Evolutionary conservation across 2,113 vertebrate genomes (phyloP).

Genomic region (Ammodytes marinus): DNA sequence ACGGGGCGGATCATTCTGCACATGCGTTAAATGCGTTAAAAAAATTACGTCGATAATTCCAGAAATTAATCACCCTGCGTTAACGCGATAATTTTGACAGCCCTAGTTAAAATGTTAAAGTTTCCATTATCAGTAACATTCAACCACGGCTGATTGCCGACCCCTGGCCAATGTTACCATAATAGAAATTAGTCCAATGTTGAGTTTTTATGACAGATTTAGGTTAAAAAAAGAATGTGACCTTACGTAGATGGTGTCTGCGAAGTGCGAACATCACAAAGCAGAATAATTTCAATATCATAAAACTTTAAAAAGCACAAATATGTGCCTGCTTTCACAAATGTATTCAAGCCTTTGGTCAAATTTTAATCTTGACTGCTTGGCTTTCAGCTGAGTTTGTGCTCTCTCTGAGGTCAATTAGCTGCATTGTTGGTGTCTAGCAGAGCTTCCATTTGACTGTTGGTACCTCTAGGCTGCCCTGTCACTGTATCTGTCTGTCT

Average conservation of each 20-base stretch:
- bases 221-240: too few species aligned
- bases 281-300: background rate
- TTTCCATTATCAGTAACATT: background rate
- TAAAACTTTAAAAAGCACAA: background rate
- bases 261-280: background rate
- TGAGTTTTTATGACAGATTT: too few species aligned
- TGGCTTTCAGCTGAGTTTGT: slow-evolving; percentile 6
- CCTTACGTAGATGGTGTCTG: background rate
- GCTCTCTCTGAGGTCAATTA: slow-evolving; percentile 1
- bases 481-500: slow-evolving; percentile 26
- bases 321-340: background rate
- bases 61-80: too few species aligned
- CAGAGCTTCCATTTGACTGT: slow-evolving; percentile 20
- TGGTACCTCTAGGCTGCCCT: slow-evolving; percentile 40
- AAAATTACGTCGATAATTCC: too few species aligned
- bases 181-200: background rate
- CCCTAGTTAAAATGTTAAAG: too few species aligned
- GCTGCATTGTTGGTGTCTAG: slow-evolving; percentile 17
- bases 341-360: background rate
- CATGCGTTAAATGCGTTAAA: too few species aligned
- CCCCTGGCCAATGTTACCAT: background rate
- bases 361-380: background rate
- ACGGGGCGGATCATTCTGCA: too few species aligned
- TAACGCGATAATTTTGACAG: too few species aligned
- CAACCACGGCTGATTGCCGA: background rate